Evolutionary conservation across 2,888 invertebrate species (phyloP), one percentile per base, ranked within the genome.

Genomic region (Tricholauxania praeusta): DNA sequence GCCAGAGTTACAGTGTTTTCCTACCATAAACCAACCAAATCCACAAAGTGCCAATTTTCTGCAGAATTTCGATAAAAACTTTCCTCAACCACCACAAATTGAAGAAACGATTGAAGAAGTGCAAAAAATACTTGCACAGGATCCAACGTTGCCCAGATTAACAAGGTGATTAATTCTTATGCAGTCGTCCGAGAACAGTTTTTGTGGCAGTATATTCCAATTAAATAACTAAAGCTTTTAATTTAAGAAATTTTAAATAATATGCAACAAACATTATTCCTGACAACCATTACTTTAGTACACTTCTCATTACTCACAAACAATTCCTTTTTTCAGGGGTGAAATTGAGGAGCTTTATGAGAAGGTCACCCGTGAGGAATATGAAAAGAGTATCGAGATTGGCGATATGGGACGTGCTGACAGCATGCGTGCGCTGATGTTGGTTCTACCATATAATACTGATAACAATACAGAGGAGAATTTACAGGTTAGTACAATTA

Each of bases 341-440:
- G 88, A 88, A 79, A 87, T 88, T 68, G 86, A 87, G 77, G 88
- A 88, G 68, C 80, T 88, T 15, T 87, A 88, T 78, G 87, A 88
- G 73, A 86, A 87, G 79, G 88, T 88, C 0, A 87, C 88, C 2
- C 83, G 82, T 60, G 87, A 87, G 75, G 88, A 88, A 74, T 87
- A 87, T 71, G 82, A 85, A 73, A 87, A 84, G 77, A 87, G 87
- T 75, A 73, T 88, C 39, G 81, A 81, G 67, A 80, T 79, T n/a
- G 88, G 88, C 6, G 87, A 88, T 76, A 79, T 83, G 76, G 81
- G 82, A 12, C 82, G 87, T 3, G 87, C 87, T n/a, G 85, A 85
- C 73, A 85, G 86, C 74, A 87, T 87, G 87, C 80, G 86, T 1
- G 86, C 87, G 1, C 72, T 88, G 49, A 87, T 88, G 87, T 72